Evolutionary conservation across 2,113 vertebrate species (phyloP).

Genomic region (Leuciscus idus): DNA sequence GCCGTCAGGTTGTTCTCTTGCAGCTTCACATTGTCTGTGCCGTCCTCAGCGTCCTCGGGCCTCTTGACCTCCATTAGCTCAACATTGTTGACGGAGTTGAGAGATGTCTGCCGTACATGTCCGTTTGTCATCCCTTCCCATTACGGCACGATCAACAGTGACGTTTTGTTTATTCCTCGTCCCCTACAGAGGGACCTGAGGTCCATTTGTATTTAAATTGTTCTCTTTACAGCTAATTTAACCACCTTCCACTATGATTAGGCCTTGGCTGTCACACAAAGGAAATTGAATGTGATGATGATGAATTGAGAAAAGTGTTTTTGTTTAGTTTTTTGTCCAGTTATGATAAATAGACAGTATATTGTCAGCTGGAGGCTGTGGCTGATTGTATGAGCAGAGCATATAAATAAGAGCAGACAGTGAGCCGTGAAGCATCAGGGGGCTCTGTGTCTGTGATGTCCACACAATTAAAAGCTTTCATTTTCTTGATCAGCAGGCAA

Average conservation of each 20-base stretch:
- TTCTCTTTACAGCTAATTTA: conserved; percentile 51
- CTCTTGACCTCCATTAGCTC: conserved; percentile 37
- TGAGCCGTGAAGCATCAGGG: background rate
- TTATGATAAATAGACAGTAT: conserved; percentile 24
- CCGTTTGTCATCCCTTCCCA: conserved; percentile 6
- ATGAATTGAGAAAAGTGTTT: conserved; percentile 46
- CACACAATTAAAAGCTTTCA: conserved; percentile 11
- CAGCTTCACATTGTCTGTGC: background rate
- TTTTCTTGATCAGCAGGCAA: background rate
- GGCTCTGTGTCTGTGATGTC: conserved; percentile 19
- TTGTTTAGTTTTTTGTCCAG: background rate
- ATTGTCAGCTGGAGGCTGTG: background rate
- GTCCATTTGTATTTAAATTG: conserved; percentile 45
- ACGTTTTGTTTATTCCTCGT: conserved; percentile 36
- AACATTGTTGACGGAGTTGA: background rate
- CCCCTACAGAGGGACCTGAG: conserved; percentile 14
- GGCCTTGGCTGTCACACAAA: conserved; percentile 9
- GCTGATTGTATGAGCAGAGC: conserved; percentile 21
- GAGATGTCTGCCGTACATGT: background rate
- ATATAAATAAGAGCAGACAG: conserved; percentile 17
- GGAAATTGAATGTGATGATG: conserved; percentile 38
- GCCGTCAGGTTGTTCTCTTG: conserved; percentile 25
- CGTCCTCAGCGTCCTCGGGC: background rate
- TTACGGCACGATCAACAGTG: conserved; percentile 19
- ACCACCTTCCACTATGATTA: conserved; percentile 44